These are phyloP conservation scores for Perodicticus potto DNA, from an alignment of 2,797 vertebrate genomes.

Conservation along the genomic window DNA sequence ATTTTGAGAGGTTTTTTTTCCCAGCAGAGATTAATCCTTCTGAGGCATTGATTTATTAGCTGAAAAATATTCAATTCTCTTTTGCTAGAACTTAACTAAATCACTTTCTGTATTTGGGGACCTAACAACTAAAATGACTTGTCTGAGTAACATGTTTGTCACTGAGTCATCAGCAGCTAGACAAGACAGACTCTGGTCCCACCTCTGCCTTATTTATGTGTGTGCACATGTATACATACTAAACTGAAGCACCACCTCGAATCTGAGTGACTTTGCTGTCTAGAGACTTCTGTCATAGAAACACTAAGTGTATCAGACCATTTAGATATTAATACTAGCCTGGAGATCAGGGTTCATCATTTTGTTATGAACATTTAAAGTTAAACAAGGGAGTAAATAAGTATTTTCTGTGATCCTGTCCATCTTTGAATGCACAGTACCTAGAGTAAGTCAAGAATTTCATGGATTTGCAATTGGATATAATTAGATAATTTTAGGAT, in stretches of 20 bases:
- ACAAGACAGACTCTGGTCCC: neutral
- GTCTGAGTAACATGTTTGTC: neutral
- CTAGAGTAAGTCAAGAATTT: conserved; percentile 19
- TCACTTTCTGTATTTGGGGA: neutral
- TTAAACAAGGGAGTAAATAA: conserved; percentile 19
- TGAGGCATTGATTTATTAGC: conserved; percentile 26
- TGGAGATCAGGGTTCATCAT: neutral
- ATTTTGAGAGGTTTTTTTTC: conserved; percentile 13
- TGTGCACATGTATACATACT: neutral
- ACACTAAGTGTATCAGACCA: neutral
- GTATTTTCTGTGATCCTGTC: neutral
- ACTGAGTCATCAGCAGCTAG: neutral
- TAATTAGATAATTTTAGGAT: conserved; percentile 5
- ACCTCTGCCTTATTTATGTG: neutral
- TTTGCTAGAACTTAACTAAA: neutral
- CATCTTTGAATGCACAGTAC: neutral
- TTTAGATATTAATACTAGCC: neutral
- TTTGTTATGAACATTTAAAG: conserved; percentile 37
- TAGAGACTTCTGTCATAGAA: neutral
- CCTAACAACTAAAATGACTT: neutral
- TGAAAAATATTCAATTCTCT: conserved; percentile 15
- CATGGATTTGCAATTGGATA: conserved; percentile 36
- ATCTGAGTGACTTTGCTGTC: neutral
- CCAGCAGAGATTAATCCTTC: conserved; percentile 3
- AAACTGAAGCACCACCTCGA: neutral